Percentiles rank a stretch among this genome's conserved stretches.
These are phyloP conservation scores for Campoplex nolae DNA, from an alignment of 2,888 invertebrate genomes.

Conservation along the genomic window DNA sequence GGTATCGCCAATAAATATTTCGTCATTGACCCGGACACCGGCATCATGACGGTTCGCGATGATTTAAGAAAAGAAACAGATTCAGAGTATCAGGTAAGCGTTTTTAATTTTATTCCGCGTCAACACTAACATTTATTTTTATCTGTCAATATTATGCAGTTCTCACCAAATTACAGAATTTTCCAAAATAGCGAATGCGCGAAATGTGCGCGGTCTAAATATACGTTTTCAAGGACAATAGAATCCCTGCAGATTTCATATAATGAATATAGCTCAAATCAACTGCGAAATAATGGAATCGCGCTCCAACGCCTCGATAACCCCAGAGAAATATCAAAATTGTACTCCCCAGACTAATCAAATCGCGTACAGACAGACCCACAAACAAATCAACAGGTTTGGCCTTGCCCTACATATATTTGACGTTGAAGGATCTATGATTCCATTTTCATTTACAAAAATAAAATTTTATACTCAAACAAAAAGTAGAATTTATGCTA, in stretches of 20 bases:
- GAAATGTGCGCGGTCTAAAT: background rate
- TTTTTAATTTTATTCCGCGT: background rate
- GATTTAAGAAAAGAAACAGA: slow-evolving; percentile 94
- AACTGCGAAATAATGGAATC: background rate
- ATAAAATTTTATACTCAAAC: background rate
- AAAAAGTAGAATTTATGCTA: background rate
- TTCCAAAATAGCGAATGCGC: background rate
- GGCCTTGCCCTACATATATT: background rate
- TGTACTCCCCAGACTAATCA: background rate
- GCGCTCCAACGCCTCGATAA: background rate
- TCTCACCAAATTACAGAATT: too few relatives aligned
- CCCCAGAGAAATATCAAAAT: background rate
- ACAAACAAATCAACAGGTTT: background rate
- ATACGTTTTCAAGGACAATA: background rate
- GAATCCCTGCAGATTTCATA: background rate
- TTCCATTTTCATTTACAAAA: background rate
- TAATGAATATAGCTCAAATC: background rate
- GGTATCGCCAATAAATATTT: slow-evolving; percentile 94
- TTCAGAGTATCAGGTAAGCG: slow-evolving; percentile 92
- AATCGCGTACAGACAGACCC: too few relatives aligned
- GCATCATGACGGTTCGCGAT: slow-evolving; percentile 92
- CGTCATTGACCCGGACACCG: slow-evolving; percentile 94
- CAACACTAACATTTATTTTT: background rate
- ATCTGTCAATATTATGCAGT: background rate
- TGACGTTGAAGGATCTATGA: background rate